A percentile compares a stretch with the other conserved stretches of the same genome.
Conservation (phyloP, 2,113 vertebrate genomes). For the Phylloscopus trochilus region DNA sequence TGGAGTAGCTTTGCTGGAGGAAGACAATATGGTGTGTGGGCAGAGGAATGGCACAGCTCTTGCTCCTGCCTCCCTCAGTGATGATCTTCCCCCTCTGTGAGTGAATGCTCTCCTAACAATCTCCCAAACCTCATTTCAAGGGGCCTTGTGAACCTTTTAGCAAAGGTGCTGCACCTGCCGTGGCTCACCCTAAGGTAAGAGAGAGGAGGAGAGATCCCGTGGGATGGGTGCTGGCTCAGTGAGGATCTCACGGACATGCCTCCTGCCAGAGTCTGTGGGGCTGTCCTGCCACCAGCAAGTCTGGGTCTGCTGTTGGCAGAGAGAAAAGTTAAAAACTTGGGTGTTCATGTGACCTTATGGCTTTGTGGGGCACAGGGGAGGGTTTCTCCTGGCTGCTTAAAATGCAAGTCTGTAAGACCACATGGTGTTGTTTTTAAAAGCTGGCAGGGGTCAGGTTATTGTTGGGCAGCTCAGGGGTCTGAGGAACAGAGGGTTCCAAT, state of each 20-base stretch:
- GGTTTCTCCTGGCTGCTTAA: not conserved
- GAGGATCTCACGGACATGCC: fast-evolving
- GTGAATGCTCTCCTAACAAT: not conserved
- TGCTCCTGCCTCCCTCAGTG: not conserved
- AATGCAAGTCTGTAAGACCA: not conserved
- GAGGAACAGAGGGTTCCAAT: fast-evolving
- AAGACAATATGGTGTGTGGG: slow-evolving; percentile 56
- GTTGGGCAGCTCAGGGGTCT: not conserved
- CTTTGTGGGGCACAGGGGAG: not conserved
- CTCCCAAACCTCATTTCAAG: not conserved
- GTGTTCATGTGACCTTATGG: fast-evolving
- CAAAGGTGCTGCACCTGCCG: not conserved
- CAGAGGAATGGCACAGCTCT: not conserved
- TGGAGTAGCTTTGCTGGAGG: slow-evolving; percentile 36
- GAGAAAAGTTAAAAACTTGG: not conserved
- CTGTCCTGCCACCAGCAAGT: fast-evolving
- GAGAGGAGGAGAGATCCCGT: not conserved
- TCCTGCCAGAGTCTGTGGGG: not conserved
- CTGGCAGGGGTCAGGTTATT: not conserved
- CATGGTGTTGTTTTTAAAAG: not conserved
- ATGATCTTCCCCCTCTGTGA: not conserved
- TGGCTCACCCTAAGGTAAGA: not conserved
- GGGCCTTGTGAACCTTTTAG: not conserved
- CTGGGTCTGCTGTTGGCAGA: not conserved
- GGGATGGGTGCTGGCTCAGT: not conserved